Evolutionary conservation across 2,113 vertebrate genomes (phyloP), one percentile per base, ranked within the genome.

Genomic region (Cottus gobio): DNA sequence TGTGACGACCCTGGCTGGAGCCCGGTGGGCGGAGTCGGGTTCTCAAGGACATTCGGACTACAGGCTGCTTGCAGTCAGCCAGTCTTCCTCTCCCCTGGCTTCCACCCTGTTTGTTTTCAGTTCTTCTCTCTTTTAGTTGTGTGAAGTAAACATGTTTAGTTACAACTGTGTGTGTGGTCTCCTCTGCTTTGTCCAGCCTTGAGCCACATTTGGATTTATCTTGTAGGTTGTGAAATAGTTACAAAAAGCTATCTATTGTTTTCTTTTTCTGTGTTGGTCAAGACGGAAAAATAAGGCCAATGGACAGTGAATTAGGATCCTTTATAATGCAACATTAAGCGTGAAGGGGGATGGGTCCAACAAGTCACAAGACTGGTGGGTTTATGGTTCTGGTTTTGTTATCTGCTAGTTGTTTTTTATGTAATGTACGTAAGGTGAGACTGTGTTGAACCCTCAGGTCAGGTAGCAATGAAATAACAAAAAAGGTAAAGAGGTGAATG

Each of bases 101-200:
- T 63, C 15, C 48, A 24, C 5, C 34, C 7, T 54, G 57, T 52
- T 70, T 78, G 54, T 77, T 20, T 48, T 66, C 15, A 68, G 9
- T 26, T 65, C 39, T 18, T 54, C 30, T 65, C 37, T 34, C 54
- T 54, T 39, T 24, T 16, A 61, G 26, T 62, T 24, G 26, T 30
- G 42, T 39, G 1, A 70, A 61, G 39, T 71, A 64, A 79, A 71
- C 44, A 62, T 34, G 13, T 77, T 39, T 39, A 61, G 54, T 61
- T 24, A 30, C 42, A 42, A 0, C 34, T 24, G 24, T 46, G 16
- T 71, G 66, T 78, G 67, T 54, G 57, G 46, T 54, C 44, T 63
- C 18, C 9, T 2, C 26, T 24, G 20, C 20, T 48, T 46, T 26
- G 30, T 36, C 52, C 63, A 36, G 20, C 37, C 74, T 22, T 20